These are phyloP conservation scores for Ornithoptera priamus DNA, from an alignment of 2,888 invertebrate genomes.

Conservation along the genomic window DNA sequence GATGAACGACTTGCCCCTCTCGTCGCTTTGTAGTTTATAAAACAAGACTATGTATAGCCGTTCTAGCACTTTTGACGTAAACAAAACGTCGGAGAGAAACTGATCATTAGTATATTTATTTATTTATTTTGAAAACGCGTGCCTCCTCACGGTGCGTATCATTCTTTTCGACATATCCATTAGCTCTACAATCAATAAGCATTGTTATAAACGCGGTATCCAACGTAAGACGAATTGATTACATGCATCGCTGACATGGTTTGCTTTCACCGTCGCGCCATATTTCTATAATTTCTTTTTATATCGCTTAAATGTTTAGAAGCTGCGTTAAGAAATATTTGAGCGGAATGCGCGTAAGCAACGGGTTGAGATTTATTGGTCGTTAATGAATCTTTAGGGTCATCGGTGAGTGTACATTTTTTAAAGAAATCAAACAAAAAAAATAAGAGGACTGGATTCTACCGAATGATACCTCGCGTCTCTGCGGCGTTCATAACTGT, in stretches of 20 bases:
- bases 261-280: slow-evolving; percentile 36
- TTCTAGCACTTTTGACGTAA: neutral
- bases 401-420: neutral
- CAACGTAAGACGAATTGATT: slow-evolving; percentile 57
- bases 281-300: slow-evolving; percentile 32
- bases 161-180: slow-evolving; percentile 27
- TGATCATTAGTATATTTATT: neutral
- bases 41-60: too few relatives aligned
- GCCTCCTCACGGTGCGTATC: slow-evolving; percentile 13
- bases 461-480: neutral
- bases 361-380: slow-evolving; percentile 18
- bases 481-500: neutral
- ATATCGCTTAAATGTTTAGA: slow-evolving; percentile 16
- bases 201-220: slow-evolving; percentile 31
- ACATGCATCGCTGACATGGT: slow-evolving; percentile 45
- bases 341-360: slow-evolving; percentile 17
- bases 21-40: too few relatives aligned
- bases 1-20: too few relatives aligned
- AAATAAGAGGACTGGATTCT: neutral
- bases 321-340: slow-evolving; percentile 16
- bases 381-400: slow-evolving; percentile 1
- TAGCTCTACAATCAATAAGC: slow-evolving; percentile 36
- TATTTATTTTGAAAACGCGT: slow-evolving; percentile 4
- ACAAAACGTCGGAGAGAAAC: neutral
- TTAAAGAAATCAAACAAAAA: neutral